Conservation (phyloP, 2,797 vertebrate species). For the Iguana delicatissima region DNA sequence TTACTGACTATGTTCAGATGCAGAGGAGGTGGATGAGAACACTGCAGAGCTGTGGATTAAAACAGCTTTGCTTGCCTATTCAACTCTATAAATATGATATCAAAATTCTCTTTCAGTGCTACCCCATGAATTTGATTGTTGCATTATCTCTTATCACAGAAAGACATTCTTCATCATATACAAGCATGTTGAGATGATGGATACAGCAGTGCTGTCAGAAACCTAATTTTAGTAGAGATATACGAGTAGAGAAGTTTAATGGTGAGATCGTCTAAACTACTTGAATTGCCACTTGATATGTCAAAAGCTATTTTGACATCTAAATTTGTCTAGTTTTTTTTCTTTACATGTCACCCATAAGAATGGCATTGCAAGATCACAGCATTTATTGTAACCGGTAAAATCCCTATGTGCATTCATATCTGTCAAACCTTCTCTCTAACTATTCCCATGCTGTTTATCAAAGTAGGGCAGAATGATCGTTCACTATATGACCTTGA, state of each 20-base stretch:
- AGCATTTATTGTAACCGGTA: not conserved
- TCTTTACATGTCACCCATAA: not conserved
- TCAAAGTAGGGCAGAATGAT: conserved; percentile 20
- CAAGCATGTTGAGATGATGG: conserved; percentile 14
- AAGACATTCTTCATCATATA: conserved; percentile 49
- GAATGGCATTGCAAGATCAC: not conserved
- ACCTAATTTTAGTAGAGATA: conserved; percentile 6
- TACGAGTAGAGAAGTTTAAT: conserved; percentile 13
- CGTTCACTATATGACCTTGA: conserved; percentile 19
- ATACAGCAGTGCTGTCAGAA: conserved; percentile 32
- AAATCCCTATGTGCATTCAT: accelerated
- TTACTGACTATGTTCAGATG: conserved; percentile 24
- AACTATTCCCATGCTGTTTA: not conserved
- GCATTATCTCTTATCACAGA: conserved; percentile 44
- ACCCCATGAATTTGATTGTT: conserved; percentile 37
- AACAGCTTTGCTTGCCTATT: conserved; percentile 32
- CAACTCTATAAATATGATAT: conserved; percentile 43
- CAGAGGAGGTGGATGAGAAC: conserved; percentile 36
- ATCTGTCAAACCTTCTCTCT: not conserved
- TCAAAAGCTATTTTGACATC: conserved; percentile 14
- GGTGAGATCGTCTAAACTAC: conserved; percentile 14
- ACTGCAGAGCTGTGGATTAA: not conserved
- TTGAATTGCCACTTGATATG: not conserved
- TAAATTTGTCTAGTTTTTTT: not conserved
- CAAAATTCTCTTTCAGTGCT: conserved; percentile 35